These are phyloP conservation scores for Leucophenga montana DNA, from an alignment of 2,888 invertebrate species.

Conservation along the genomic window DNA sequence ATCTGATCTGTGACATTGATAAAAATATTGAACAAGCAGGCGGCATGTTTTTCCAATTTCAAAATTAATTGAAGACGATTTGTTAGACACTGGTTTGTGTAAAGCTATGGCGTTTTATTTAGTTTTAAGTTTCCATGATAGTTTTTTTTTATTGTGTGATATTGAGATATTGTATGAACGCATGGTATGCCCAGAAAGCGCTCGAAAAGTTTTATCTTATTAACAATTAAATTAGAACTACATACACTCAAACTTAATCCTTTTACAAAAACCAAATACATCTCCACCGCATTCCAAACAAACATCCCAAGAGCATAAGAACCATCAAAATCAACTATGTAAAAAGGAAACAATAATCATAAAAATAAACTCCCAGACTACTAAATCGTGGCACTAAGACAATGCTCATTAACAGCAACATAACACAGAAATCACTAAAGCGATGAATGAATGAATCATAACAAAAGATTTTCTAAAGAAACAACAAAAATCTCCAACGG, in stretches of 20 bases:
- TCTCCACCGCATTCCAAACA: too few relatives aligned
- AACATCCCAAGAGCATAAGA: background rate
- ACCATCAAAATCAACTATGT: background rate
- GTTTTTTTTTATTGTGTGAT: too few relatives aligned
- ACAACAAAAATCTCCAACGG: constrained; percentile 45
- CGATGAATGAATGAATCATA: constrained; percentile 43
- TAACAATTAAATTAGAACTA: too few relatives aligned
- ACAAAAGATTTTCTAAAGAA: constrained; percentile 29
- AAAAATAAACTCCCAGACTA: too few relatives aligned
- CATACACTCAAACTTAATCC: too few relatives aligned
- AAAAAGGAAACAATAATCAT: constrained; percentile 39
- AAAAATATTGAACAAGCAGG: background rate
- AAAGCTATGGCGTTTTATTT: constrained; percentile 40
- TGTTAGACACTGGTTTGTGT: constrained; percentile 42
- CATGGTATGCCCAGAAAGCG: too few relatives aligned
- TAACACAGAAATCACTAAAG: constrained; percentile 19
- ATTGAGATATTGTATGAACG: too few relatives aligned
- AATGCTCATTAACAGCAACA: constrained; percentile 5
- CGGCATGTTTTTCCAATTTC: background rate
- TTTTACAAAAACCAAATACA: too few relatives aligned
- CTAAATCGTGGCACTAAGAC: too few relatives aligned
- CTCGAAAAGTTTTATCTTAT: too few relatives aligned
- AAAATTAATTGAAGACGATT: constrained; percentile 22
- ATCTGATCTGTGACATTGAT: constrained; percentile 5
- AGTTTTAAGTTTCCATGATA: constrained; percentile 39